phyloP scores from a whole-genome alignment of 1,140 invertebrate species.

The Drosophila carrolli region DNA sequence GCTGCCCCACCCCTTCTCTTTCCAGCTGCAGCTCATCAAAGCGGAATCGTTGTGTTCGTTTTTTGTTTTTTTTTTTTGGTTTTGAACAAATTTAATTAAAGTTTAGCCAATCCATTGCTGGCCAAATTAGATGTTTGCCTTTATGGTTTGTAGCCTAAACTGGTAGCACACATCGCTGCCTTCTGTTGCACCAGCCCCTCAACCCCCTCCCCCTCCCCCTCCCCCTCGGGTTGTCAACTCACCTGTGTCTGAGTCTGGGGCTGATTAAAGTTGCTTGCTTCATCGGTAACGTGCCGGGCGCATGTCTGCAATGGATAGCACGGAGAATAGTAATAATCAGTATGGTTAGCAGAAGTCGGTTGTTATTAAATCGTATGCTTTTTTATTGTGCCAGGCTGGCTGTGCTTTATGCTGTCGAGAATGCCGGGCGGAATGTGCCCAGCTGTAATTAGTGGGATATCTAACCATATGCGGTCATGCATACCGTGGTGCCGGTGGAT shows the following conservation, averaged over 20 bases:
- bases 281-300: conserved; percentile 78
- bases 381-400: conserved; percentile 24
- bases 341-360: conserved; percentile 40
- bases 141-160: conserved; percentile 56
- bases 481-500: conserved; percentile 18
- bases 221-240: conserved; percentile 64
- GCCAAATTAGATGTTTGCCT: conserved; percentile 67
- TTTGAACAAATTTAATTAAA: conserved; percentile 72
- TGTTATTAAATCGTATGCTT: conserved; percentile 48
- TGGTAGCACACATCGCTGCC: conserved; percentile 55
- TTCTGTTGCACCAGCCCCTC: neutral
- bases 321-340: conserved; percentile 57
- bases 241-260: conserved; percentile 72
- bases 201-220: neutral
- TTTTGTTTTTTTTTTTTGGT: conserved; percentile 10
- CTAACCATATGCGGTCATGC: conserved; percentile 57
- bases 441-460: conserved; percentile 69
- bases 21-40: conserved; percentile 57
- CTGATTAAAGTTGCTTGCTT: conserved; percentile 78
- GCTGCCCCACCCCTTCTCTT: conserved; percentile 23
- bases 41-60: conserved; percentile 60
- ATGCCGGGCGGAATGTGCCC: conserved; percentile 59
- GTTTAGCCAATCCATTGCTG: conserved; percentile 65
- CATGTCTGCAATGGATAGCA: conserved; percentile 67
- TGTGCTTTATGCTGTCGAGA: conserved; percentile 40